Percentiles rank a stretch among this genome's conserved stretches.
Evolutionary conservation across 2,113 vertebrate species (phyloP).

Genomic region (Muntiacus muntjak): DNA sequence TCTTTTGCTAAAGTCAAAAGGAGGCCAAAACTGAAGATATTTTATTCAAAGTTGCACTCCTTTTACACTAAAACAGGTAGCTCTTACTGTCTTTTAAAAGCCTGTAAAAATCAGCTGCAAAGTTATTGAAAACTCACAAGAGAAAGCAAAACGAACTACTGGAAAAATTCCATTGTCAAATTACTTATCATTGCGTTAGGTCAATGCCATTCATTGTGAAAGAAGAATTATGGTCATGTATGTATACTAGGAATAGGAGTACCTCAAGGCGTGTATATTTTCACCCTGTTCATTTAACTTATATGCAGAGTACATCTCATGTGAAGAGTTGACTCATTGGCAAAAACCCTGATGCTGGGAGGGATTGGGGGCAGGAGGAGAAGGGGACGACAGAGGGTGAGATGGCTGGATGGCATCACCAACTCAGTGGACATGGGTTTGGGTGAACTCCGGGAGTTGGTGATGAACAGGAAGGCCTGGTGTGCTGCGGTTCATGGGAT

Average conservation of each 20-base stretch:
- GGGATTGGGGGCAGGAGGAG: background rate
- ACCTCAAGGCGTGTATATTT: background rate
- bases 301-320: background rate
- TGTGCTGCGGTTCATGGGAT: background rate
- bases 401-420: background rate
- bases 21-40: background rate
- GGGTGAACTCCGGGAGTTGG: background rate
- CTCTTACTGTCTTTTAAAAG: background rate
- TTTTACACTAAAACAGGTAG: background rate
- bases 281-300: background rate
- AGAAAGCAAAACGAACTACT: slow-evolving; percentile 9
- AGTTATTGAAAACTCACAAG: background rate
- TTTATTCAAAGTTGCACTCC: background rate
- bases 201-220: background rate
- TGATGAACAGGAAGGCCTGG: background rate
- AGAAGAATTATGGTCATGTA: background rate
- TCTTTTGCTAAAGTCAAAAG: background rate
- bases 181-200: background rate
- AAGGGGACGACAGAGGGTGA: background rate
- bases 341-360: background rate
- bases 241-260: background rate
- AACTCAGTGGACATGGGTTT: background rate
- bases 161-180: background rate
- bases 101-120: background rate
- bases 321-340: no score